phyloP scores from a whole-genome alignment of 2,797 vertebrate genomes.

The Oreonectes daqikongensis region DNA sequence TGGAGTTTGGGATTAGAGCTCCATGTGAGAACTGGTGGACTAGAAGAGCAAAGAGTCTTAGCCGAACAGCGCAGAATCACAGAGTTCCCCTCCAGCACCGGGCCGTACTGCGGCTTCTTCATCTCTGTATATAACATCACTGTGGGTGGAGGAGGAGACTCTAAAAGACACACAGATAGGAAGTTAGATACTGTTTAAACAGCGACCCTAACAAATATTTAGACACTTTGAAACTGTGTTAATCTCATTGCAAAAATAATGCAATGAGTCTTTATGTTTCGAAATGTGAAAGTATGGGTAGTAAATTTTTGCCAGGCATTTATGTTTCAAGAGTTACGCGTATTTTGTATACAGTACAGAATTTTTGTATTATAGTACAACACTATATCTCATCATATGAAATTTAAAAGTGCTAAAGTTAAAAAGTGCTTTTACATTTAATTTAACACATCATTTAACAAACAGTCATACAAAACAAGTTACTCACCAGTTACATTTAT shows the following conservation, averaged over 20 bases:
- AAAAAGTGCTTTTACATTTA: no score
- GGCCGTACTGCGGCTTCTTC: not conserved
- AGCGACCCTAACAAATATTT: not conserved
- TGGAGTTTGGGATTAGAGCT: constrained; percentile 54
- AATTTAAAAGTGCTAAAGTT: no score
- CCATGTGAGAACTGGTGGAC: constrained; percentile 49
- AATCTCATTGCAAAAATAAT: no score
- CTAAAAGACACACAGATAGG: constrained; percentile 9
- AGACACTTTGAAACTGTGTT: no score
- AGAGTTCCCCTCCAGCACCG: constrained; percentile 60
- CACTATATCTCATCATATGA: no score
- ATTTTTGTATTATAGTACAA: no score
- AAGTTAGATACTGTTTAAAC: not conserved
- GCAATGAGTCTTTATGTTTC: no score
- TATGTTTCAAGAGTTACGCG: no score
- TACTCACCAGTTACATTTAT: constrained; percentile 39
- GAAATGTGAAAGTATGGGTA: no score
- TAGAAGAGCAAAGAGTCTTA: constrained; percentile 56
- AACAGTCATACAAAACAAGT: not conserved
- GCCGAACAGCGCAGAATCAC: constrained; percentile 67
- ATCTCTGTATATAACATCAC: constrained; percentile 5
- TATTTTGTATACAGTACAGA: no score
- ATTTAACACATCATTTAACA: not conserved
- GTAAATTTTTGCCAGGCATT: no score
- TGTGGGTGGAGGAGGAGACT: constrained; percentile 10